Evolutionary conservation across 2,113 vertebrate species (phyloP).

Genomic region (Diadophis punctatus): DNA sequence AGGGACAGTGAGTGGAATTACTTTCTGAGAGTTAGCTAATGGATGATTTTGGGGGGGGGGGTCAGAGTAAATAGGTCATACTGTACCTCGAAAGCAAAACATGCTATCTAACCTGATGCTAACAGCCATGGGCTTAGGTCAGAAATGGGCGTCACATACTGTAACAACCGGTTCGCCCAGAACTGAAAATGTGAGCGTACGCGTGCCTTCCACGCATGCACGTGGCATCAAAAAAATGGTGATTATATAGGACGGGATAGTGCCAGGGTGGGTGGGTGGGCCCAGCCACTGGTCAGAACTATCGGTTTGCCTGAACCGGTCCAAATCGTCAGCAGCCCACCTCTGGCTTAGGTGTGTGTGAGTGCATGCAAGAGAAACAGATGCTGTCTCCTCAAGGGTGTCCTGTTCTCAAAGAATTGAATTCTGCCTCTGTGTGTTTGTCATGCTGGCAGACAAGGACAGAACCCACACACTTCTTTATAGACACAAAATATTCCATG

Average conservation of each 20-base stretch:
- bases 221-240: no score
- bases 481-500: background rate
- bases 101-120: background rate
- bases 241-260: no score
- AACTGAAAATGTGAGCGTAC: no score
- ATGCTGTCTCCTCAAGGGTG: background rate
- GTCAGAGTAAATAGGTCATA: background rate
- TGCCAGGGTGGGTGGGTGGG: no score
- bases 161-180: no score
- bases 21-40: background rate
- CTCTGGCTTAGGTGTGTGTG: background rate
- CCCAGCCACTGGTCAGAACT: accelerated
- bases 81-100: background rate
- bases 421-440: background rate
- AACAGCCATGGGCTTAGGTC: background rate
- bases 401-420: background rate
- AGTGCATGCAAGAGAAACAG: background rate
- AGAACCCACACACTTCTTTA: background rate
- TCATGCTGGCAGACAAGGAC: background rate
- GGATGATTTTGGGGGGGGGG: background rate
- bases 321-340: no score
- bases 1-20: no score
- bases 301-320: no score
- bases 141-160: no score
- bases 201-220: no score